These are phyloP conservation scores for Apamea sordens DNA, from an alignment of 2,888 invertebrate genomes.

Conservation along the genomic window DNA sequence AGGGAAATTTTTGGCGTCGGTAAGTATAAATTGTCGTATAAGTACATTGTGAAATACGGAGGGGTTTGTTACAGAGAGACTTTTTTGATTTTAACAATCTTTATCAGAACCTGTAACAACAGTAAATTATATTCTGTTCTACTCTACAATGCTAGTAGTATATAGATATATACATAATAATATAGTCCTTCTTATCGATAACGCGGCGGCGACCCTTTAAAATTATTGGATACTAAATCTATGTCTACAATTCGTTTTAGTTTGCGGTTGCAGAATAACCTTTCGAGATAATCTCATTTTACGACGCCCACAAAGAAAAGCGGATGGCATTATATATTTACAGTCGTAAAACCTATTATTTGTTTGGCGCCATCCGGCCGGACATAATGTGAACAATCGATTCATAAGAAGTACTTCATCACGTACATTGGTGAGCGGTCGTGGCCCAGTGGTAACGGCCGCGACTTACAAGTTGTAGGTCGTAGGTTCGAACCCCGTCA, in stretches of 20 bases:
- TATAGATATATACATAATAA: too few relatives aligned
- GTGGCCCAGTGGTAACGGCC: too few relatives aligned
- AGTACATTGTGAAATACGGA: neutral
- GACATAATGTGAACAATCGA: slow-evolving; percentile 10
- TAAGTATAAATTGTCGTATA: neutral
- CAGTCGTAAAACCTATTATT: neutral
- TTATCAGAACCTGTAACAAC: too few relatives aligned
- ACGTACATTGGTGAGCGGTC: neutral
- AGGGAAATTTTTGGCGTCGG: neutral
- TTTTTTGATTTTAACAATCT: neutral
- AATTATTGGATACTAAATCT: too few relatives aligned
- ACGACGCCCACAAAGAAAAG: neutral
- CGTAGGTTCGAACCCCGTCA: too few relatives aligned
- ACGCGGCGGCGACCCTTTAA: too few relatives aligned
- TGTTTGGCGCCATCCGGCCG: neutral
- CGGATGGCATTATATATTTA: neutral
- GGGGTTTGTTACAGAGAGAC: neutral
- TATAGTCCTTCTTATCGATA: too few relatives aligned
- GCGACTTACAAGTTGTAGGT: too few relatives aligned
- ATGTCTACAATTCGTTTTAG: neutral
- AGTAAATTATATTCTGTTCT: too few relatives aligned
- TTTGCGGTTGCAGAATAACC: neutral
- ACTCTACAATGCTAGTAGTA: too few relatives aligned
- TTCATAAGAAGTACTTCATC: slow-evolving; percentile 1
- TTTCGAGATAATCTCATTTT: neutral